Evolutionary conservation across 2,113 vertebrate genomes (phyloP), one percentile per base, ranked within the genome.

Genomic region (Himantopus leucocephalus): DNA sequence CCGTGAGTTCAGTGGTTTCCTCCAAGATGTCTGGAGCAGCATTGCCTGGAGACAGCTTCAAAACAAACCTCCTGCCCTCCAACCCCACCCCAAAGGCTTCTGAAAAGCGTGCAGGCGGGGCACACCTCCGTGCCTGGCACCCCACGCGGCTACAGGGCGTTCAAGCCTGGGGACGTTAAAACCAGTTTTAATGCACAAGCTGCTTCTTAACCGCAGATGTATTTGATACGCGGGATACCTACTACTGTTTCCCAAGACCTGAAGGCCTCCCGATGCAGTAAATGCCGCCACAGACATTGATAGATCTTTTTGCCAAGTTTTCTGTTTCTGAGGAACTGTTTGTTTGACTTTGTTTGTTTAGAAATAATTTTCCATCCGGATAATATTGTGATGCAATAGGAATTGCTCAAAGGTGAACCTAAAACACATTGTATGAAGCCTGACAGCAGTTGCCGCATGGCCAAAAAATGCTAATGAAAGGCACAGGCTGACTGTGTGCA

Each of bases 71-170:
- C 23, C 26, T 86, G 58, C 9, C 21, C 7, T 89, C 30, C 52
- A 53, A 13, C 59, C 9, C 3, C 26, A 50, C 52, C 64, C 55
- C 34, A 17, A 68, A 52, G 18, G 6, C 43, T 53, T 71, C 45
- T 47, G 55, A 39, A 63, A 81, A 43, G 11, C 4, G 2, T 47
- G 5, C 8, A 32, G n/a, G 15, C 1, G 5, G 14, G 21, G 9
- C n/a, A 71, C 17, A 41, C 19, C 13, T 74, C 55, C 74, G 47
- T 59, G 60, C 26, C 26, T 43, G 45, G 16, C 10, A 71, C 84
- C 20, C 17, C 12, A n/a, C 0, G 0, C 1, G 8, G 22, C 26
- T 77, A 27, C 1, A 2, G 10, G 3, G 11, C 43, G 55, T 47
- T 84, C 41, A 41, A 45, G 13, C 35, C 60, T 72, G 43, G 43